These are phyloP conservation scores for Parapsyche elsis DNA, from an alignment of 1,140 invertebrate genomes.

Conservation along the genomic window DNA sequence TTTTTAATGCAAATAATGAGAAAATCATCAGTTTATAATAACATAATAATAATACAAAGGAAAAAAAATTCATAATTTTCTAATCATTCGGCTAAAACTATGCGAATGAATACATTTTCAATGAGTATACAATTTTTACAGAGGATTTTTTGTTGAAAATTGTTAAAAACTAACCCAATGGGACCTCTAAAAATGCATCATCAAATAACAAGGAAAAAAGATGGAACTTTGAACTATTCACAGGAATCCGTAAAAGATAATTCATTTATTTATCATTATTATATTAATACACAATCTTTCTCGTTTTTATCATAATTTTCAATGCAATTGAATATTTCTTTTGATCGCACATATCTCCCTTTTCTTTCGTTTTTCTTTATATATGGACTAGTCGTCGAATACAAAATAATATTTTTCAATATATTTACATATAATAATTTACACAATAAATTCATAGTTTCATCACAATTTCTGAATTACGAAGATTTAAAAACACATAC, in stretches of 20 bases:
- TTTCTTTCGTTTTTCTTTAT: background rate
- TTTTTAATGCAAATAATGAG: constrained; percentile 3
- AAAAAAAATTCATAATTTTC: background rate
- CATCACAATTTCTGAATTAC: background rate
- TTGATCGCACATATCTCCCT: constrained; percentile 25
- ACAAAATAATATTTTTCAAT: constrained; percentile 20
- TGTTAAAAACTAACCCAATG: background rate
- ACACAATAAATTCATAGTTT: constrained; percentile 7
- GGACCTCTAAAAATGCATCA: constrained; percentile 11
- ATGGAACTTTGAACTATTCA: constrained; percentile 16
- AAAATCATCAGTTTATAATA: background rate
- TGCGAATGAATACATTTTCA: constrained; percentile 3
- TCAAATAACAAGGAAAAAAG: background rate
- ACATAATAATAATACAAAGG: background rate
- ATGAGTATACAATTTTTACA: constrained; percentile 9
- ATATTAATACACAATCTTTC: constrained; percentile 9
- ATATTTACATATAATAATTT: constrained; percentile 7
- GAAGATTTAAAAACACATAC: no score
- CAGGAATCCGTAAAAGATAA: background rate
- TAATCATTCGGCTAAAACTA: background rate
- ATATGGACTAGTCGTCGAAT: background rate
- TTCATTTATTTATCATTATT: background rate
- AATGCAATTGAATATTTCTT: background rate
- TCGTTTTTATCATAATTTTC: no score
- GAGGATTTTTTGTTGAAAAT: background rate